phyloP scores from a whole-genome alignment of 2,888 invertebrate genomes.

The Sarcophaga caerulescens region DNA sequence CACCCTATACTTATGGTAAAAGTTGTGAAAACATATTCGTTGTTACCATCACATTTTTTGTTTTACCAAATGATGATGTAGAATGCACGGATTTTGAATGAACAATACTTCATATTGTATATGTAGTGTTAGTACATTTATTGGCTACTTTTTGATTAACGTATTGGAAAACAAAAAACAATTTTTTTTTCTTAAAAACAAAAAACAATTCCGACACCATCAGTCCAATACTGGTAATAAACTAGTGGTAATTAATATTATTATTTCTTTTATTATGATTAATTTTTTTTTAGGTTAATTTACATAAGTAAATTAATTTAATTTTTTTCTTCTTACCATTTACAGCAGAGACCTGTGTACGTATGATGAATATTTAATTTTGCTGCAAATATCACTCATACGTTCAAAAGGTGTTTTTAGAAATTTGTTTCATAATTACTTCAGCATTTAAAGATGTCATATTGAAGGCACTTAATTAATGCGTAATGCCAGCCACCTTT shows the following conservation, averaged over 20 bases:
- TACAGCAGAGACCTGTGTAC: background rate
- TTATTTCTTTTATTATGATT: too few relatives aligned
- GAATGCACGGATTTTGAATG: background rate
- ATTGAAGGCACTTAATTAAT: too few relatives aligned
- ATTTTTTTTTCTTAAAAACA: background rate
- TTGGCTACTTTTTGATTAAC: constrained; percentile 31
- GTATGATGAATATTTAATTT: background rate
- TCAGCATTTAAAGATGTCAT: too few relatives aligned
- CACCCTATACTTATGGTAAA: too few relatives aligned
- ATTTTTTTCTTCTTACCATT: background rate
- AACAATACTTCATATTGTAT: background rate
- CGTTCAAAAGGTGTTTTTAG: background rate
- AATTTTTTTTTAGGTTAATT: background rate
- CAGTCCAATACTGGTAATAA: background rate
- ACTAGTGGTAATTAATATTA: too few relatives aligned
- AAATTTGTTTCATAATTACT: background rate
- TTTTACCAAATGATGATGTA: too few relatives aligned
- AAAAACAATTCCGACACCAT: background rate
- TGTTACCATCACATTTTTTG: too few relatives aligned
- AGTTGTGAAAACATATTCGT: too few relatives aligned
- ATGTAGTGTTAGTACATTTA: constrained; percentile 39
- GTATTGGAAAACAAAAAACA: background rate
- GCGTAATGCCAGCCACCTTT: too few relatives aligned
- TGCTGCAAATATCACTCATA: background rate
- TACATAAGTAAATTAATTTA: background rate